phyloP scores from a whole-genome alignment of 2,113 vertebrate genomes.

The Pteropus alecto region DNA sequence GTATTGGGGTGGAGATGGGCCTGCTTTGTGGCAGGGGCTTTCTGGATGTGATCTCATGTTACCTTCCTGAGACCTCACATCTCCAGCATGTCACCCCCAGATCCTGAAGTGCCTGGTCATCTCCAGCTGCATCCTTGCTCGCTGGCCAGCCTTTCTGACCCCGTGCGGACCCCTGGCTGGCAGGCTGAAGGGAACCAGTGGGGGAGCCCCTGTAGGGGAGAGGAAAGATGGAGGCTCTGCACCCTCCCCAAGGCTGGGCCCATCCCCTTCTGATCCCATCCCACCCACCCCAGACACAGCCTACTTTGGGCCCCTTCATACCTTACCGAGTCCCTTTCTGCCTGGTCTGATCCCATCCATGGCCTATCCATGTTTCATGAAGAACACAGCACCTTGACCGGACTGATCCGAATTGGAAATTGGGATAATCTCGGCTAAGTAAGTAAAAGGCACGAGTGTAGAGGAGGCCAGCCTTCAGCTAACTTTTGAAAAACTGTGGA shows the following conservation, averaged over 20 bases:
- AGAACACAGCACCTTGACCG: background rate
- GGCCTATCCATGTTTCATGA: background rate
- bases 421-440: background rate
- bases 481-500: background rate
- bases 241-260: background rate
- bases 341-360: background rate
- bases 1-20: too few relatives aligned
- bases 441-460: background rate
- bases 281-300: background rate
- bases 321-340: too few relatives aligned
- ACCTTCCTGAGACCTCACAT: background rate
- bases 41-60: background rate
- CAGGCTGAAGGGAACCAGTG: background rate
- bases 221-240: background rate
- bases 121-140: background rate
- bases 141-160: background rate
- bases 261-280: background rate
- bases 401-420: background rate
- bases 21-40: background rate
- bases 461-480: background rate
- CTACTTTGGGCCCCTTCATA: background rate
- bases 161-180: too few relatives aligned
- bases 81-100: background rate
- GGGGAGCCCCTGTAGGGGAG: background rate
- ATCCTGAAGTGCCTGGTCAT: background rate